Conservation (phyloP, 1,140 invertebrate species). For the Wasmannia auropunctata region DNA sequence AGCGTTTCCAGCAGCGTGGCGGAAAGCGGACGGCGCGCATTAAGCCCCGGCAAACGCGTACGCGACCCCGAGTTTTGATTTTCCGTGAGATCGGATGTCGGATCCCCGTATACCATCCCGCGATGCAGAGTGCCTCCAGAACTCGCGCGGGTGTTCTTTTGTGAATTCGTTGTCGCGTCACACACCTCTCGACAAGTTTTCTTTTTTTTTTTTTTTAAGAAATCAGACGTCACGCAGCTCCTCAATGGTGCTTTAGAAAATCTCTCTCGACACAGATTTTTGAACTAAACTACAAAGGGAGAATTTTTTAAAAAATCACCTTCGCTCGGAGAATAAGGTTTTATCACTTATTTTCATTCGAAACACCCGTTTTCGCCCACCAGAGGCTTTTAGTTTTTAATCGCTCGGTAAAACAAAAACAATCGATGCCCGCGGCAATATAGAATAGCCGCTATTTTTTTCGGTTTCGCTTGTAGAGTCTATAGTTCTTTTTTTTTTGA, state of each 20-base stretch:
- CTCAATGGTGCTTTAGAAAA: neutral
- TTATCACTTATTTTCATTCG: slow-evolving; percentile 2
- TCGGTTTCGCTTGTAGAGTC: neutral
- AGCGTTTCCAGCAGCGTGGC: slow-evolving; percentile 22
- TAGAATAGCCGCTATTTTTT: neutral
- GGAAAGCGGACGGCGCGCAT: slow-evolving; percentile 33
- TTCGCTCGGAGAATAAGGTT: neutral
- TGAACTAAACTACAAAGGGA: neutral
- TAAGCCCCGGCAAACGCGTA: slow-evolving; percentile 31
- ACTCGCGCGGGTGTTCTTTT: neutral
- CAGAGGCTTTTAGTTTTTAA: neutral
- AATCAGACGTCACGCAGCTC: neutral
- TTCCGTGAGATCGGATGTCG: slow-evolving; percentile 42
- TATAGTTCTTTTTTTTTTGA: neutral
- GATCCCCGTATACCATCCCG: neutral
- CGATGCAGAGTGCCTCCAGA: neutral
- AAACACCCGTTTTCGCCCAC: too few species aligned
- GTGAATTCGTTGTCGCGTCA: neutral
- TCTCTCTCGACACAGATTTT: too few species aligned
- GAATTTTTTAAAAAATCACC: neutral
- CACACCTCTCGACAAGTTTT: neutral
- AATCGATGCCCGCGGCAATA: neutral
- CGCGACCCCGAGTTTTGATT: slow-evolving; percentile 36
- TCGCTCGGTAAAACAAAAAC: neutral
- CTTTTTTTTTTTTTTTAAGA: too few species aligned